phyloP scores from a whole-genome alignment of 2,797 vertebrate species.

The Sebastes matsubarae region DNA sequence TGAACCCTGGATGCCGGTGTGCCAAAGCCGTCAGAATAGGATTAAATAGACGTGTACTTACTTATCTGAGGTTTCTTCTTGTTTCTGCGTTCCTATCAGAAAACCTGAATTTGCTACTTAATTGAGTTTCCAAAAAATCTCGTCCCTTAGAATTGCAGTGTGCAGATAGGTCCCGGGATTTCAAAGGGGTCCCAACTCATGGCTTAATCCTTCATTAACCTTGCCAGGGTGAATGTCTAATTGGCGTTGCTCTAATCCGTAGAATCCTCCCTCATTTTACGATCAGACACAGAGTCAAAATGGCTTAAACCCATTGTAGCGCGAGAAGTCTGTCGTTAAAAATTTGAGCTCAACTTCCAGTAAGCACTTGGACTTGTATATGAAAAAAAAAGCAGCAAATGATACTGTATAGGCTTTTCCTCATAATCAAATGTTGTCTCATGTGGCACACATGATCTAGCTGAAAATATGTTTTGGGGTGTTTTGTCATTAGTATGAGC shows the following conservation, averaged over 20 bases:
- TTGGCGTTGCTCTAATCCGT: conserved; percentile 40
- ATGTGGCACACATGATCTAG: background rate
- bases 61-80: background rate
- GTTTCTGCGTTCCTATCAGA: background rate
- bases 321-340: background rate
- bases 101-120: conserved; percentile 1
- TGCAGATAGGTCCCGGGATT: conserved; percentile 26
- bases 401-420: background rate
- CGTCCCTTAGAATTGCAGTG: background rate
- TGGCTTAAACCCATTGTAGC: background rate
- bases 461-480: background rate
- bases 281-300: conserved; percentile 32
- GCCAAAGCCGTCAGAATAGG: background rate
- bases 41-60: background rate
- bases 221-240: conserved; percentile 38
- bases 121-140: conserved; percentile 1
- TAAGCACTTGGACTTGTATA: background rate
- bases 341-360: background rate
- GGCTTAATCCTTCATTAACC: conserved; percentile 57
- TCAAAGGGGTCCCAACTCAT: conserved; percentile 35
- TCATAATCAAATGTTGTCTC: background rate
- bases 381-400: background rate
- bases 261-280: conserved; percentile 27
- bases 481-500: conserved; percentile 1
- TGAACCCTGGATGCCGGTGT: background rate